A percentile compares a stretch with the other conserved stretches of the same genome.
Evolutionary conservation across 2,797 vertebrate genomes (phyloP).

Genomic region (Microctenopoma stevenorrisi): DNA sequence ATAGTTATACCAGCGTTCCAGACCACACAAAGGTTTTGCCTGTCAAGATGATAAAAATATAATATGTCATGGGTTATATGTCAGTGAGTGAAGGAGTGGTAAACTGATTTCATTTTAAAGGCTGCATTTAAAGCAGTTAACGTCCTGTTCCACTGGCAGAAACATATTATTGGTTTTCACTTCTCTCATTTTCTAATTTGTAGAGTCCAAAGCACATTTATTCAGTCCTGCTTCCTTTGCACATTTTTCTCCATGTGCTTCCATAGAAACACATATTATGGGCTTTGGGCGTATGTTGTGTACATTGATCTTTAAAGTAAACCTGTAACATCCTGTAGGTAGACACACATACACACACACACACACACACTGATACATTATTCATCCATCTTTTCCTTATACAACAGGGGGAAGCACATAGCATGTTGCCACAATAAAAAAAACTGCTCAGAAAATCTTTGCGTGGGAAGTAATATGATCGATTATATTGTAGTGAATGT

Average conservation of each 20-base stretch:
- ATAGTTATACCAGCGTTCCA: too few species aligned
- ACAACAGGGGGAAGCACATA: constrained; percentile 12
- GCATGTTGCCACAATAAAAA: constrained; percentile 8
- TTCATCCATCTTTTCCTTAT: constrained; percentile 56
- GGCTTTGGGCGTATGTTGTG: constrained; percentile 19
- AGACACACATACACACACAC: neutral
- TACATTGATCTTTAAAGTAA: constrained; percentile 56
- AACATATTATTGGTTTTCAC: neutral
- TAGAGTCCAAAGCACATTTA: neutral
- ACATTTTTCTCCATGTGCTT: neutral
- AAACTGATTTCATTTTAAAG: neutral
- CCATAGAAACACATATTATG: neutral
- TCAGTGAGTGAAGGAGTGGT: neutral
- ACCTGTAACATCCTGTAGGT: constrained; percentile 38
- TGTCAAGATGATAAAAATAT: too few species aligned
- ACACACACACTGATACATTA: constrained; percentile 50
- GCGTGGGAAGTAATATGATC: neutral
- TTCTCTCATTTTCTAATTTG: neutral
- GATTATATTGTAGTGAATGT: constrained; percentile 19
- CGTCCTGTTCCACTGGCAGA: neutral
- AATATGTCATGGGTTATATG: too few species aligned
- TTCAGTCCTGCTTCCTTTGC: neutral
- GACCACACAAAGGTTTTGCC: too few species aligned
- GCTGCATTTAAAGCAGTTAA: neutral
- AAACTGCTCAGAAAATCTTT: neutral